These are phyloP conservation scores for Nymphalis urticae DNA, from an alignment of 2,888 invertebrate species.

Conservation along the genomic window DNA sequence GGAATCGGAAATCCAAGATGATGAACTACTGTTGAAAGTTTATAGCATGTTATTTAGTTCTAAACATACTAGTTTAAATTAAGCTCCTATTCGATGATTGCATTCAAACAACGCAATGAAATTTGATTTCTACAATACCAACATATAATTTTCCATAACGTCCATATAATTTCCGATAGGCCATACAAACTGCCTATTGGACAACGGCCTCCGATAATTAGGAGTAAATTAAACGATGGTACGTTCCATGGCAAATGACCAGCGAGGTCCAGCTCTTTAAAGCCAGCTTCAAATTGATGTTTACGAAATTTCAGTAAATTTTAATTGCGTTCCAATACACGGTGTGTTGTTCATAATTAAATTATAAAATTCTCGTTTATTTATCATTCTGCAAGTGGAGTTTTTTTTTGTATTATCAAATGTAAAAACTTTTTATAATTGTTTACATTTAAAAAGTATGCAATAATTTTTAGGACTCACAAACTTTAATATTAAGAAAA, in stretches of 20 bases:
- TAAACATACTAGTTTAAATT: constrained; percentile 12
- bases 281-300: constrained; percentile 35
- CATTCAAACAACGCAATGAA: constrained; percentile 18
- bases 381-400: background rate
- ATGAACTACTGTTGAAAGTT: too few relatives aligned
- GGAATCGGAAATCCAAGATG: too few relatives aligned
- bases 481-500: too few relatives aligned
- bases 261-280: constrained; percentile 31
- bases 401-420: too few relatives aligned
- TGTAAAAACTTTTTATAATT: too few relatives aligned
- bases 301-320: constrained; percentile 31
- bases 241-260: constrained; percentile 43
- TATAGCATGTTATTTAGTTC: background rate
- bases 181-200: constrained; percentile 34
- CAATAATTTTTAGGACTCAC: too few relatives aligned
- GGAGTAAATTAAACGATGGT: constrained; percentile 69
- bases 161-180: constrained; percentile 28
- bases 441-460: too few relatives aligned
- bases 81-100: constrained; percentile 21
- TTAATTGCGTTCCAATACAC: constrained; percentile 26
- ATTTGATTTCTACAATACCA: constrained; percentile 28
- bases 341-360: constrained; percentile 15
- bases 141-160: constrained; percentile 24
- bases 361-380: background rate
- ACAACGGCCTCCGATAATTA: constrained; percentile 59